Evolutionary conservation across 2,888 invertebrate species (phyloP).

Genomic region (Thyatira batis): DNA sequence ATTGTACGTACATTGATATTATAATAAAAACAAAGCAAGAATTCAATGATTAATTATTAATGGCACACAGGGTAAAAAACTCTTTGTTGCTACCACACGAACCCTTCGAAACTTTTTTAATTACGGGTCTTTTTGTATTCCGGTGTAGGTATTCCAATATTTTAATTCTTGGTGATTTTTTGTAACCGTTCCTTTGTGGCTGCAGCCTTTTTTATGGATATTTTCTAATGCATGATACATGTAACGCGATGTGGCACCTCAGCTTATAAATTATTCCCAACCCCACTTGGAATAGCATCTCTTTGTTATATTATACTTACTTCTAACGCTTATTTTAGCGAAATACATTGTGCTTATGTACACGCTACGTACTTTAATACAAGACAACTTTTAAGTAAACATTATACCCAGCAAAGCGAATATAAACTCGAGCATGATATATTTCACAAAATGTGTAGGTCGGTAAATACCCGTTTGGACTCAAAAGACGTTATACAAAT

Average conservation of each 20-base stretch:
- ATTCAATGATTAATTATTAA: not conserved
- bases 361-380: not conserved
- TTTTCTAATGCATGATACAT: slow-evolving; percentile 30
- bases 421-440: not conserved
- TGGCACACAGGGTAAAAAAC: not conserved
- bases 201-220: slow-evolving; percentile 6
- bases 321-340: slow-evolving; percentile 40
- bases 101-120: slow-evolving; percentile 5
- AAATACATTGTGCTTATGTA: slow-evolving; percentile 19
- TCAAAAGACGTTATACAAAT: slow-evolving; percentile 5
- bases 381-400: not conserved
- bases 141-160: not conserved
- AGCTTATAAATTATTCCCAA: slow-evolving; percentile 69
- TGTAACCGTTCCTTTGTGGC: not conserved
- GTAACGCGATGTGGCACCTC: slow-evolving; percentile 56
- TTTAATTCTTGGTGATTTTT: not conserved
- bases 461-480: not conserved
- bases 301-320: slow-evolving; percentile 58
- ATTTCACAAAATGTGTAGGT: slow-evolving; percentile 15
- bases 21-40: not conserved
- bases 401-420: not conserved
- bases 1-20: not conserved
- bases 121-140: not conserved
- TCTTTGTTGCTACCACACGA: slow-evolving; percentile 2
- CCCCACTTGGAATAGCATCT: slow-evolving; percentile 50